Percentiles rank a stretch among this genome's conserved stretches.
These are phyloP conservation scores for Phalacrocorax brasilianus DNA, from an alignment of 2,113 vertebrate genomes.

Conservation along the genomic window DNA sequence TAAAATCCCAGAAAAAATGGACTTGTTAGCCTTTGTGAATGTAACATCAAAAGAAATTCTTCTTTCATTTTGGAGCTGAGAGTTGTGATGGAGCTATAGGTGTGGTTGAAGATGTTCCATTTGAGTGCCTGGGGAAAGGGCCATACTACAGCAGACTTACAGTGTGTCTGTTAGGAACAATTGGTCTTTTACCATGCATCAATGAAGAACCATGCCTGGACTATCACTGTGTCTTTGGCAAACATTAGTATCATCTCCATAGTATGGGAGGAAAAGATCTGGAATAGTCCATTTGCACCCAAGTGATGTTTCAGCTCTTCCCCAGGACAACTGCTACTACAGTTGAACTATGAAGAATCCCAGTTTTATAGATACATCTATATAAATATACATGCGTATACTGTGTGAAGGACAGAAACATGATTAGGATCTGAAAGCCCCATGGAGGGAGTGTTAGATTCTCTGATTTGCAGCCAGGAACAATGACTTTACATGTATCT, in stretches of 20 bases:
- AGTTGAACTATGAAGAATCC: not conserved
- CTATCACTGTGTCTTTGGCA: not conserved
- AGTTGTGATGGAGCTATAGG: not conserved
- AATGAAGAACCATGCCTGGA: not conserved
- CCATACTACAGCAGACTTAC: not conserved
- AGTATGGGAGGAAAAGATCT: not conserved
- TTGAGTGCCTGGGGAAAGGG: not conserved
- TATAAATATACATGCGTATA: rapidly evolving
- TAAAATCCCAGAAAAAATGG: not conserved
- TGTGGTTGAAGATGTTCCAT: not conserved
- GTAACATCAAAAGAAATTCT: not conserved
- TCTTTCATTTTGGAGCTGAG: not conserved
- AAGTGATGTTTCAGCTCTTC: not conserved
- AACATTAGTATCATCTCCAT: not conserved
- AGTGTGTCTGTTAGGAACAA: not conserved
- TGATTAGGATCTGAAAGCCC: not conserved
- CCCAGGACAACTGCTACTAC: not conserved
- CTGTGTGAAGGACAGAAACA: not conserved
- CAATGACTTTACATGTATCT: not conserved
- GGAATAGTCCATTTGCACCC: not conserved
- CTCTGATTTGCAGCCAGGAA: not conserved
- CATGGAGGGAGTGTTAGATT: not conserved
- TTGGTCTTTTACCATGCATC: not conserved
- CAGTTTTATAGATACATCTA: not conserved
- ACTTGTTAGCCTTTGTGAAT: not conserved